Conservation (phyloP, 2,888 invertebrate species). For the Acanthosepion esculentum region DNA sequence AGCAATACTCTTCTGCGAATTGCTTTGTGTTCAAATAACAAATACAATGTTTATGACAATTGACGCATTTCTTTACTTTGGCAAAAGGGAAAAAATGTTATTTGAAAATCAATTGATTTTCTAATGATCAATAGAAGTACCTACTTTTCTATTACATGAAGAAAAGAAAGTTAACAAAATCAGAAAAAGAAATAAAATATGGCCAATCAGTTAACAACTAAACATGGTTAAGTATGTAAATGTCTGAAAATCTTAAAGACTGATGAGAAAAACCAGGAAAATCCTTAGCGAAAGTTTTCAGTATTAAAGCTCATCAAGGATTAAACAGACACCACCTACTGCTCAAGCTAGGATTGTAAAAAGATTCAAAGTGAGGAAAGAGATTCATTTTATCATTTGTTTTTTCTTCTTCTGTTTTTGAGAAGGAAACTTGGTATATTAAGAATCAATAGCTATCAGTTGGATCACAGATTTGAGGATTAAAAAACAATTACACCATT, state of each 20-base stretch:
- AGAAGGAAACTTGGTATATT: not conserved
- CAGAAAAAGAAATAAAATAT: not conserved
- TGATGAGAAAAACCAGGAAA: not conserved
- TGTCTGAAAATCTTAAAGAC: not conserved
- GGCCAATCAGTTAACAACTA: not conserved
- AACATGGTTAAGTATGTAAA: not conserved
- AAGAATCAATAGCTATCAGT: not conserved
- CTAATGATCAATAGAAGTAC: conserved; percentile 11
- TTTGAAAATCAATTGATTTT: not conserved
- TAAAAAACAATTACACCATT: not conserved
- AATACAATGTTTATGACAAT: not conserved
- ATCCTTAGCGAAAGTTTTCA: not conserved
- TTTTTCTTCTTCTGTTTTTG: not conserved
- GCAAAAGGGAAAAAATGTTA: not conserved
- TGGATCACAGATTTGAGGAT: not conserved
- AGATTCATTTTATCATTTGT: not conserved
- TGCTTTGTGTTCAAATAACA: not conserved
- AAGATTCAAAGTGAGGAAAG: not conserved
- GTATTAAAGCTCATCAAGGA: not conserved
- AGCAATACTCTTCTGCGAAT: not conserved
- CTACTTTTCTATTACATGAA: conserved; percentile 1
- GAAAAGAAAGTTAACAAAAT: not conserved
- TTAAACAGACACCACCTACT: not conserved
- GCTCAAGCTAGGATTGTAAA: not conserved
- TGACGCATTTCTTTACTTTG: not conserved